Percentiles rank a stretch among this genome's conserved stretches.
Evolutionary conservation across 2,888 invertebrate species (phyloP).

Genomic region (Odontomyia ornata): DNA sequence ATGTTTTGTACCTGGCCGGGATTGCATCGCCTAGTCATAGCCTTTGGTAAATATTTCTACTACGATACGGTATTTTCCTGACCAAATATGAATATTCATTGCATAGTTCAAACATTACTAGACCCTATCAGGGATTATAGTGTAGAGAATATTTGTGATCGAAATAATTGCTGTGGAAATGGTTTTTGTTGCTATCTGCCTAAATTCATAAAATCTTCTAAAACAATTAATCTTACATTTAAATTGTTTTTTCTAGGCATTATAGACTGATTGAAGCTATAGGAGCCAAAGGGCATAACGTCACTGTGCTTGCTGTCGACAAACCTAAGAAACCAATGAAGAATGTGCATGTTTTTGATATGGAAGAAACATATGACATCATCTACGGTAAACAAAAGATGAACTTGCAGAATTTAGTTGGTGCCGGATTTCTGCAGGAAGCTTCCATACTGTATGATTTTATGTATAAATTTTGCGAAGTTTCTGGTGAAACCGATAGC

Average conservation of each 20-base stretch:
- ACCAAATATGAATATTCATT: too few relatives aligned
- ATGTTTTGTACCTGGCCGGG: constrained; percentile 38
- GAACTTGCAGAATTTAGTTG: background rate
- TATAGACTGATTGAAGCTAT: constrained; percentile 43
- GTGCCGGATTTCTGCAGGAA: constrained; percentile 14
- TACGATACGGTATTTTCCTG: too few relatives aligned
- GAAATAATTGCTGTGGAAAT: too few relatives aligned
- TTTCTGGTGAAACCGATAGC: constrained; percentile 52
- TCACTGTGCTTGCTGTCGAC: constrained; percentile 53
- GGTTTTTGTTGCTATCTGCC: too few relatives aligned
- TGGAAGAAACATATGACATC: constrained; percentile 54
- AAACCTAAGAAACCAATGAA: constrained; percentile 50
- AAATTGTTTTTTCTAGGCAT: constrained; percentile 48
- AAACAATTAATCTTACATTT: too few relatives aligned
- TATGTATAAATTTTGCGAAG: constrained; percentile 47
- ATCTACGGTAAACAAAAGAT: constrained; percentile 26
- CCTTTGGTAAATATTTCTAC: constrained; percentile 36
- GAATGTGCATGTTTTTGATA: constrained; percentile 55
- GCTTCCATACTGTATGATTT: constrained; percentile 45
- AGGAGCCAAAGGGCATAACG: constrained; percentile 49
- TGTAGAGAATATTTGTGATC: too few relatives aligned
- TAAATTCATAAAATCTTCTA: too few relatives aligned
- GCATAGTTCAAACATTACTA: too few relatives aligned
- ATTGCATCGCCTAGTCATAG: constrained; percentile 43
- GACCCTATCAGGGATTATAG: too few relatives aligned